Evolutionary conservation across 2,797 vertebrate species (phyloP).

Genomic region (Scarus forsteni): DNA sequence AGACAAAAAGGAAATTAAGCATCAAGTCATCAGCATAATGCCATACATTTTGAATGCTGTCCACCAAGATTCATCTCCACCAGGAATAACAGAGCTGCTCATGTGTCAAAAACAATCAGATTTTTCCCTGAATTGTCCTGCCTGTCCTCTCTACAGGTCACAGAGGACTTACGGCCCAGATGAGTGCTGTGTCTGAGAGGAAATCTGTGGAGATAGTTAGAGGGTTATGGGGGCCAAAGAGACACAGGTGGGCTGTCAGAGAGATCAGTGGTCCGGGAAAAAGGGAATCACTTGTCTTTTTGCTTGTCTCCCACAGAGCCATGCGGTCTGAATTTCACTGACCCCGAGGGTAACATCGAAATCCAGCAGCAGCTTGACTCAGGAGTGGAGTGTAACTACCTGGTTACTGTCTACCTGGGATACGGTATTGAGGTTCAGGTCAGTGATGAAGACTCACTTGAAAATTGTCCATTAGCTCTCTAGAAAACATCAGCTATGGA

Average conservation of each 20-base stretch:
- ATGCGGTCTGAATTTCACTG: conserved; percentile 93
- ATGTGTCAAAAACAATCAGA: conserved; percentile 81
- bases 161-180: conserved; percentile 60
- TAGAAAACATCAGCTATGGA: too few relatives aligned
- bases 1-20: conserved; percentile 49
- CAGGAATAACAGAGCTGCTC: conserved; percentile 68
- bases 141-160: conserved; percentile 63
- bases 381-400: conserved; percentile 91
- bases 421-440: conserved; percentile 98
- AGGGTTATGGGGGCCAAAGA: conserved; percentile 58
- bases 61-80: conserved; percentile 50
- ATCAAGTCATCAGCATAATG: conserved; percentile 36
- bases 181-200: conserved; percentile 57
- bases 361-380: conserved; percentile 84
- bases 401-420: conserved; percentile 94
- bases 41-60: conserved; percentile 58
- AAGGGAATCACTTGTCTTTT: conserved; percentile 75
- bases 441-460: conserved; percentile 65
- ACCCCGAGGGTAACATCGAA: conserved; percentile 91
- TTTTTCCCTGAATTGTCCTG: conserved; percentile 72
- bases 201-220: conserved; percentile 72
- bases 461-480: not conserved
- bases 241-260: conserved; percentile 76
- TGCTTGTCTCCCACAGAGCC: conserved; percentile 84
- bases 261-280: conserved; percentile 68